phyloP scores from a whole-genome alignment of 2,888 invertebrate species.

The Didymodactylos carnosus region DNA sequence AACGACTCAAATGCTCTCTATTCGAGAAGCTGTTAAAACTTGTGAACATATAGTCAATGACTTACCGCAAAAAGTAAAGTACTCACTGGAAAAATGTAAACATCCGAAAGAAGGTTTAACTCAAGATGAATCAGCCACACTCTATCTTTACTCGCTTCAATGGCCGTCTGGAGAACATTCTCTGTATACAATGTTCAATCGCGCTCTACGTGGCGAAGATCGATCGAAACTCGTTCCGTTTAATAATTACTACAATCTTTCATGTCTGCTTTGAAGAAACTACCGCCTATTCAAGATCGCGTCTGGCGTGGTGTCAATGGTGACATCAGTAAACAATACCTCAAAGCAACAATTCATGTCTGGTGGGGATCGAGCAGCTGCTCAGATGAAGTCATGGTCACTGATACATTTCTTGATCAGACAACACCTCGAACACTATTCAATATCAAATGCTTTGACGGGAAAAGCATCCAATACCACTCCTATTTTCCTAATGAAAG shows the following conservation, averaged over 20 bases:
- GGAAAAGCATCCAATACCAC: neutral
- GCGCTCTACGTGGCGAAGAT: neutral
- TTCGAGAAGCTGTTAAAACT: too few species aligned
- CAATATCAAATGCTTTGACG: neutral
- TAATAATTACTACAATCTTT: neutral
- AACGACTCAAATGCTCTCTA: too few species aligned
- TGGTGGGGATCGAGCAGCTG: neutral
- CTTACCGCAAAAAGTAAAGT: neutral
- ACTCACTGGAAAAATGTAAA: neutral
- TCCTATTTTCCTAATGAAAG: neutral
- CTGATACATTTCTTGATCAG: neutral
- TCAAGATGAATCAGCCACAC: neutral
- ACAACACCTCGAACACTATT: neutral
- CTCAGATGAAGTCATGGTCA: neutral
- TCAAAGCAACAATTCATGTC: neutral
- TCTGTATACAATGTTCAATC: neutral
- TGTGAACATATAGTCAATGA: neutral
- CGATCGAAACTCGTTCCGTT: neutral
- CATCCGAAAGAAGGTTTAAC: neutral
- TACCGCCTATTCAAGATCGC: neutral
- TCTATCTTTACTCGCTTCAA: neutral
- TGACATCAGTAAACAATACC: neutral
- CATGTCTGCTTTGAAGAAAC: neutral
- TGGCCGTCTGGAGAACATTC: neutral
- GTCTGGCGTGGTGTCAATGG: neutral